Evolutionary conservation across 2,888 invertebrate species (phyloP), one percentile per base, ranked within the genome.

Genomic region (Leptura quadrifasciata): DNA sequence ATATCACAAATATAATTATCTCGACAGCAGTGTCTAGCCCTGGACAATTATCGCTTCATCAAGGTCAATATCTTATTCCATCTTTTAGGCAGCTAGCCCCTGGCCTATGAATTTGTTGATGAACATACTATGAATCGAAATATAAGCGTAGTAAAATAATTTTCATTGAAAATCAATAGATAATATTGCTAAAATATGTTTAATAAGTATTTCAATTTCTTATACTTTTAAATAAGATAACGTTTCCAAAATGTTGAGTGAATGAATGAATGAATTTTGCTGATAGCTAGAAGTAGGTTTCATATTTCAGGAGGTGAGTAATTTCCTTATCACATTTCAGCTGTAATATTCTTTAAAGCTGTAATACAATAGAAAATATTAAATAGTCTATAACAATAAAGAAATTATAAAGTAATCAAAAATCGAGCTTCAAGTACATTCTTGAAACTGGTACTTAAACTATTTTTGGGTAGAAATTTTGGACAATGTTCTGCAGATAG

Each of bases 161-260:
- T 60, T 27, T 17, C 60, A 27, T 6, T 27, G 5, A 27, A 60
- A 17, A 60, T 27, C 60, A n/a, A 17, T 27, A 60, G 65, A 15
- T 65, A 65, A 21, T 65, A 31, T 65, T 31, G 1, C 52, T 20
- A 20, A 8, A 47, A 52, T 47, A 65, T 47, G 20, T 39, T 52
- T 39, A 39, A 39, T 47, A 47, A n/a, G 18, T 39, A 57, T 70
- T 70, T 18, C 70, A 70, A 70, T 70, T 70, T 70, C 70, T 70
- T 70, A 70, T 70, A 70, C 58, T 70, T 70, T 70, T 35, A 47
- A 47, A 20, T 15, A 47, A 20, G 15, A 31, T 20, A 54, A 21
- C 20, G 10, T 63, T 35, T 39, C 2, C 35, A 27, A 31, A n/a
- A 18, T n/a, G 20, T 39, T 17, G 63, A 18, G 39, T 63, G 63